phyloP scores from a whole-genome alignment of 23 tunicate genomes.

The Trididemnum nubilum region DNA sequence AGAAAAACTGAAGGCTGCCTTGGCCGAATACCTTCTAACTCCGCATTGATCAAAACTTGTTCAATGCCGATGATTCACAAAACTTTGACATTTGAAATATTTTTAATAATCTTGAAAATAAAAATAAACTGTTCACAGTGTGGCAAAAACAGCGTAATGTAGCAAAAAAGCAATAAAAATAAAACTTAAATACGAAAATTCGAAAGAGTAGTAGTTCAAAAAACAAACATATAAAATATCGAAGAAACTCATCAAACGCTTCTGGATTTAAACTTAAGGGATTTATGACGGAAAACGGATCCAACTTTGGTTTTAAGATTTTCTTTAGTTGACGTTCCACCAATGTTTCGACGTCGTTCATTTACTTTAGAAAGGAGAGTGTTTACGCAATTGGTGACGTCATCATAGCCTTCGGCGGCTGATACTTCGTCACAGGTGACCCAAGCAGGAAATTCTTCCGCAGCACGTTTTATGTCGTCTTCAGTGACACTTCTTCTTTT shows the following conservation, averaged over 20 bases:
- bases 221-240: not conserved
- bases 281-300: conserved; percentile 24
- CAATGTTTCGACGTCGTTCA: not conserved
- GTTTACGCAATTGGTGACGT: conserved; percentile 6
- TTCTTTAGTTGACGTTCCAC: conserved; percentile 10
- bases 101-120: too few relatives aligned
- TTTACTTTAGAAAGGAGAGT: conserved; percentile 12
- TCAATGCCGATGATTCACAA: too few relatives aligned
- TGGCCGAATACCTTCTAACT: too few relatives aligned
- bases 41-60: too few relatives aligned
- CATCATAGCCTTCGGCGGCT: conserved; percentile 52
- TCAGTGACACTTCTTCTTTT: conserved; percentile 26
- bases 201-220: not conserved
- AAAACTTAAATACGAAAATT: not conserved
- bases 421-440: conserved; percentile 34
- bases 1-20: too few relatives aligned
- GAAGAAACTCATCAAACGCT: not conserved
- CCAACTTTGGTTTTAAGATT: conserved; percentile 13
- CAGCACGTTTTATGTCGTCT: conserved; percentile 16
- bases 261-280: not conserved
- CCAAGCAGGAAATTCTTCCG: conserved; percentile 10
- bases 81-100: too few relatives aligned
- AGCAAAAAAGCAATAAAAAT: too few relatives aligned
- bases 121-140: too few relatives aligned
- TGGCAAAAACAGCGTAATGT: too few relatives aligned